Evolutionary conservation across 2,888 invertebrate species (phyloP).

Genomic region (Troides oblongomaculatus): DNA sequence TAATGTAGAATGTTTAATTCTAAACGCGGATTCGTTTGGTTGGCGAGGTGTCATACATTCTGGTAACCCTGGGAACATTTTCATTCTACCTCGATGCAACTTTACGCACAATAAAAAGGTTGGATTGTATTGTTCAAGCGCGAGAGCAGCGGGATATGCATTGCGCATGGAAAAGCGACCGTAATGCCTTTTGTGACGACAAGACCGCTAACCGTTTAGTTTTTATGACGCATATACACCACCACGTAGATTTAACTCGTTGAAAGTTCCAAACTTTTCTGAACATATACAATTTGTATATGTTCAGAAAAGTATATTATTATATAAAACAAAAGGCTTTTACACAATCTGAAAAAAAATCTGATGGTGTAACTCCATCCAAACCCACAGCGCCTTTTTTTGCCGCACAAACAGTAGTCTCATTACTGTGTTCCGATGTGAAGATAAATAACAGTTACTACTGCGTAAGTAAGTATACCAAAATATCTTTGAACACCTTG

Average conservation of each 20-base stretch:
- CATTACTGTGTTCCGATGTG: no score
- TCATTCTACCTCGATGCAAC: conserved; percentile 22
- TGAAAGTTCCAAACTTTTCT: not conserved
- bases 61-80: conserved; percentile 10
- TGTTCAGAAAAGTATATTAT: no score
- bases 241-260: conserved; percentile 5
- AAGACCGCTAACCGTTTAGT: conserved; percentile 2
- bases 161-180: conserved; percentile 11
- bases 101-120: conserved; percentile 24
- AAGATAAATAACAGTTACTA: no score
- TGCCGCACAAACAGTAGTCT: no score
- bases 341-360: no score
- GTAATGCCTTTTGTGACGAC: conserved; percentile 7
- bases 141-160: conserved; percentile 16
- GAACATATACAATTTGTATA: not conserved
- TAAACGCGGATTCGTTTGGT: not conserved
- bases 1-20: no score
- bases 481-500: no score
- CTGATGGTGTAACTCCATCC: no score
- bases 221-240: not conserved
- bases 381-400: no score
- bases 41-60: conserved; percentile 1
- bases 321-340: no score
- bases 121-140: conserved; percentile 16
- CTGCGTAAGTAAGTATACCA: no score